Evolutionary conservation across 2,797 vertebrate genomes (phyloP), one percentile per base, ranked within the genome.

Genomic region (Sebastes oblongus): DNA sequence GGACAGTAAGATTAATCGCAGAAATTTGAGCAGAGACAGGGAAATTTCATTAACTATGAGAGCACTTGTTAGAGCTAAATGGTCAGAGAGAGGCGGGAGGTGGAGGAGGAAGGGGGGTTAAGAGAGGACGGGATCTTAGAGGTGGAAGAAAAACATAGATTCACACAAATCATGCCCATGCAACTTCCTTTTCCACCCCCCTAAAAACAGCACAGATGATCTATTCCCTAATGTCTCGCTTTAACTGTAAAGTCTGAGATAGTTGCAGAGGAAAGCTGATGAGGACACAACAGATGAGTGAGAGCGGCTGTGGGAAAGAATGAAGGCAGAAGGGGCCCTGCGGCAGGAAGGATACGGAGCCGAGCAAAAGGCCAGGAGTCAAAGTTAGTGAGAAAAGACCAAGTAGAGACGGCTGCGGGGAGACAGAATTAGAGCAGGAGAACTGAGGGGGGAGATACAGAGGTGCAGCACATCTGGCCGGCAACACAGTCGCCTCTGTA

Each of bases 61-160:
- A 88, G 88, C 91, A 94, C 93, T 94, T 94, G 92, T 93, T 93
- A 89, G 87, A 91, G 87, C 87, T 94, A 94, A 94, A 94, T 91
- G 93, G 89, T 90, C 85, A 84, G 84, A 89, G 88, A 82, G 87
- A 78, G 82, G 84, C 5, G 81, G 89, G 88, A 81, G 87, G 68
- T 73, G 68, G 72, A 61, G 36, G 67, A 27, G 7, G 20, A 59
- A 46, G 36, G n/a, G 52, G 8, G 54, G 50, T 27, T 34, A 72
- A 75, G 76, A 22, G 20, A 71, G 62, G 39, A 46, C 32, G 54
- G 50, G 65, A 77, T 80, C 69, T 78, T 42, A 66, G 25, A 79
- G 68, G 64, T 78, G 54, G 69, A 66, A 73, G 39, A 79, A 76
- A 61, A 52, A 72, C 18, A 67, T 27, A 77, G 56, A 73, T 75